phyloP scores from a whole-genome alignment of 2,113 vertebrate species.

The Setophaga petechia region DNA sequence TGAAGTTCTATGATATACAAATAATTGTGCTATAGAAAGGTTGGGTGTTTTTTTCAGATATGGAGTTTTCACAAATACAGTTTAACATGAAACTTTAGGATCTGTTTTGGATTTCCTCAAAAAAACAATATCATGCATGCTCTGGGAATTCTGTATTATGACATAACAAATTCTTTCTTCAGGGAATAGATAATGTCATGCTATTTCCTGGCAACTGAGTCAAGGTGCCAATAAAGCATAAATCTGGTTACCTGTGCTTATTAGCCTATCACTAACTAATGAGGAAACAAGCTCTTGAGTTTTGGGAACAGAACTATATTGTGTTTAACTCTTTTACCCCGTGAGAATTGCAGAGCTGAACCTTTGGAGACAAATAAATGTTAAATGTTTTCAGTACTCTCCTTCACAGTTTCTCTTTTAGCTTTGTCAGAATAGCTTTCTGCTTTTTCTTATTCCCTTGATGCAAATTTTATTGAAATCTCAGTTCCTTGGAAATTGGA shows the following conservation, averaged over 20 bases:
- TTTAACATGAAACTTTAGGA: neutral
- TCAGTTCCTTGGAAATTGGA: slow-evolving; percentile 1
- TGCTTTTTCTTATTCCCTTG: slow-evolving; percentile 16
- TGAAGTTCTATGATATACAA: neutral
- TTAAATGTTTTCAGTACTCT: neutral
- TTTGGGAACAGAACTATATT: neutral
- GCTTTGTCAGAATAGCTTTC: neutral
- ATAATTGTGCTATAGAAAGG: neutral
- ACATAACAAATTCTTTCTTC: neutral
- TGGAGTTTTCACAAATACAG: fast-evolving
- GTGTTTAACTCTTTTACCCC: neutral
- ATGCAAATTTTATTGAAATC: slow-evolving; percentile 30
- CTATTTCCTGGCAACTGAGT: neutral
- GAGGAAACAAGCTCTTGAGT: neutral
- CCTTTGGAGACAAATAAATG: slow-evolving; percentile 3
- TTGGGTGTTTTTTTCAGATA: neutral
- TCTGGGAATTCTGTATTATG: neutral
- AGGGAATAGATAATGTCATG: neutral
- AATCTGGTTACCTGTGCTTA: neutral
- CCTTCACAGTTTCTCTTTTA: neutral
- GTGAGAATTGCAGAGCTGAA: neutral
- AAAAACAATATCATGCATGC: fast-evolving
- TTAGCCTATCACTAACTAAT: neutral
- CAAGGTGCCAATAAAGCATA: neutral
- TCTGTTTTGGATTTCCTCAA: neutral